A percentile compares a stretch with the other conserved stretches of the same genome.
Conservation (phyloP, 1,140 invertebrate genomes). For the Ladona fulva region DNA sequence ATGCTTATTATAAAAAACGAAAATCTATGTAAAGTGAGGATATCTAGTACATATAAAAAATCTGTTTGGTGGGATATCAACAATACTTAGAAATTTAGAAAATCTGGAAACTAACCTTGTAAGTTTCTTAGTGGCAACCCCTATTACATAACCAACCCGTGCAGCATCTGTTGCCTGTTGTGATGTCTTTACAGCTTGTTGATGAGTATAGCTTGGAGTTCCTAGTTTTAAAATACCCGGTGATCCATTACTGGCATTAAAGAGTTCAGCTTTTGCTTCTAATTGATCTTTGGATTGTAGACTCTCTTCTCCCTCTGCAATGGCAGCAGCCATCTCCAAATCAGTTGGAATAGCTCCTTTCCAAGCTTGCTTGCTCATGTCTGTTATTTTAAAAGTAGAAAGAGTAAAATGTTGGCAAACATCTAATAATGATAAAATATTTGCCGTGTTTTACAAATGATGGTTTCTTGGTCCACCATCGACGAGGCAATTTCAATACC, state of each 20-base stretch:
- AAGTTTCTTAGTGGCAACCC: slow-evolving; percentile 52
- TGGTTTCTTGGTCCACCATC: too few relatives aligned
- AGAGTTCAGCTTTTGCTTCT: not conserved
- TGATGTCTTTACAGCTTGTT: slow-evolving; percentile 52
- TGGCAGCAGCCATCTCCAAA: not conserved
- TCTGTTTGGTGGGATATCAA: too few relatives aligned
- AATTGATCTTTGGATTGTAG: not conserved
- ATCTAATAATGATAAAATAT: too few relatives aligned
- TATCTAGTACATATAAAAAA: not conserved
- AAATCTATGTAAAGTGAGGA: not conserved
- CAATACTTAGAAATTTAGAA: too few relatives aligned
- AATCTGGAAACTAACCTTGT: slow-evolving; percentile 28
- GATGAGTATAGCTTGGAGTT: slow-evolving; percentile 39
- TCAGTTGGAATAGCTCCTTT: not conserved
- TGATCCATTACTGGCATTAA: not conserved
- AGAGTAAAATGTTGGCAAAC: too few relatives aligned
- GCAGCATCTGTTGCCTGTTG: slow-evolving; percentile 47
- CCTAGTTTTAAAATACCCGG: not conserved
- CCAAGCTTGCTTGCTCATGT: not conserved
- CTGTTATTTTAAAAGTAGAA: too few relatives aligned
- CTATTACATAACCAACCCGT: slow-evolving; percentile 50
- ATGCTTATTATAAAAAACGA: too few relatives aligned
- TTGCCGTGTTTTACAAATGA: too few relatives aligned
- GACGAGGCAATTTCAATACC: too few relatives aligned
- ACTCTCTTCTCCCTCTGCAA: not conserved